Percentiles rank a stretch among this genome's conserved stretches.
Evolutionary conservation across 2,888 invertebrate species (phyloP).

Genomic region (Caradrina kadenii): DNA sequence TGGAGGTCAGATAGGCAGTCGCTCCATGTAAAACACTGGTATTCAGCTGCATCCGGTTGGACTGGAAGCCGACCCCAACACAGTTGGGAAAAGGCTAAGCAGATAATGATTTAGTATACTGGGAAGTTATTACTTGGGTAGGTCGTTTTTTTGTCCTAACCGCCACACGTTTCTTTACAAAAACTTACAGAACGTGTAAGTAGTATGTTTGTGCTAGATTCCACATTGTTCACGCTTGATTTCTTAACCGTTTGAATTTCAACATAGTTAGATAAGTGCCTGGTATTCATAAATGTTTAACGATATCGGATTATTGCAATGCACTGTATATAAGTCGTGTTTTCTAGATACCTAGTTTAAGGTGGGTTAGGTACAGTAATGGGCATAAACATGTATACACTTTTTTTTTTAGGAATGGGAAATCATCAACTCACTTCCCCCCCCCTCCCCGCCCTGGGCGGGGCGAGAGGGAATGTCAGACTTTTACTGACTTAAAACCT

Average conservation of each 20-base stretch:
- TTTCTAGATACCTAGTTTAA: constrained; percentile 28
- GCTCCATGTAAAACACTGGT: too few species aligned
- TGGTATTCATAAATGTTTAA: constrained; percentile 59
- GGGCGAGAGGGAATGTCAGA: too few species aligned
- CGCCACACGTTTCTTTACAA: constrained; percentile 34
- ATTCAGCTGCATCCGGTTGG: too few species aligned
- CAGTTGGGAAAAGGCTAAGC: too few species aligned
- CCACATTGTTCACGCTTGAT: constrained; percentile 66
- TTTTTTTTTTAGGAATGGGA: too few species aligned
- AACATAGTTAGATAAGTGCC: constrained; percentile 60
- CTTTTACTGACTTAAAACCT: too few species aligned
- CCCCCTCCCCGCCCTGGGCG: too few species aligned
- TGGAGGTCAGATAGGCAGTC: too few species aligned
- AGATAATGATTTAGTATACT: too few species aligned
- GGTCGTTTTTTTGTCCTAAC: constrained; percentile 32
- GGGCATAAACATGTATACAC: too few species aligned
- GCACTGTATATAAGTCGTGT: constrained; percentile 21
- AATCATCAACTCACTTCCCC: too few species aligned
- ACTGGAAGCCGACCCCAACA: too few species aligned
- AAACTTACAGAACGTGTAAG: constrained; percentile 36
- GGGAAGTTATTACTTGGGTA: constrained; percentile 9
- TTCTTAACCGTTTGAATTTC: constrained; percentile 65
- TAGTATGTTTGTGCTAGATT: constrained; percentile 53
- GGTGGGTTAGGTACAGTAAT: not conserved
- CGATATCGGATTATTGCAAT: constrained; percentile 54